These are phyloP conservation scores for Drosophila tsacasi DNA, from an alignment of 1,140 invertebrate genomes.

Conservation along the genomic window DNA sequence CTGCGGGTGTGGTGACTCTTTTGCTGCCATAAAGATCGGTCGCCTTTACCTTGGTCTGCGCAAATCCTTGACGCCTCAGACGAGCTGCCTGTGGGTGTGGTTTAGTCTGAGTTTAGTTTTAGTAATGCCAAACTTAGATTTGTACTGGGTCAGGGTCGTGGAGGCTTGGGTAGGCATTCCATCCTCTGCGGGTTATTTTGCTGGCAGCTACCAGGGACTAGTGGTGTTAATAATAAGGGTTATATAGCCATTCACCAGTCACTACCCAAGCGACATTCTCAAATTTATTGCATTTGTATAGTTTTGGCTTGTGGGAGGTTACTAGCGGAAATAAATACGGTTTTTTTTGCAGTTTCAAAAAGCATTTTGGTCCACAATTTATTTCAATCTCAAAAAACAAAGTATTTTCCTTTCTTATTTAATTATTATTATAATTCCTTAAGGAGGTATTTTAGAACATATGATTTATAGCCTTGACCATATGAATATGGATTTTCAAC, in stretches of 20 bases:
- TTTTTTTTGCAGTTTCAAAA: neutral
- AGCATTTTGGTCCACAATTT: too few species aligned
- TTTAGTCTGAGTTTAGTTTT: slow-evolving; percentile 71
- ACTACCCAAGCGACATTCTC: slow-evolving; percentile 16
- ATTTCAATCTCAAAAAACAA: neutral
- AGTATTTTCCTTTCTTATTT: neutral
- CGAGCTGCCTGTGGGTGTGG: slow-evolving; percentile 74
- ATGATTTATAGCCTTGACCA: too few species aligned
- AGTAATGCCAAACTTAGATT: slow-evolving; percentile 58
- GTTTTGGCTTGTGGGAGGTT: neutral
- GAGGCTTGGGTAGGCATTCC: slow-evolving; percentile 12
- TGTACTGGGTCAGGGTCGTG: slow-evolving; percentile 27
- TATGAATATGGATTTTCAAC: too few species aligned
- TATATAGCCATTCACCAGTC: neutral
- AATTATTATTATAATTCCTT: neutral
- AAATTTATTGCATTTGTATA: neutral
- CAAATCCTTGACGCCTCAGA: slow-evolving; percentile 80
- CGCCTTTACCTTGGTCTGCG: slow-evolving; percentile 71
- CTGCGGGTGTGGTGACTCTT: slow-evolving; percentile 2
- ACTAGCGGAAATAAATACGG: neutral
- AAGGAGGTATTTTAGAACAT: too few species aligned
- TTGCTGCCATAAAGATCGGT: slow-evolving; percentile 11
- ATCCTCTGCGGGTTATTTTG: slow-evolving; percentile 4
- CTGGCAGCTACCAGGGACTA: slow-evolving; percentile 8
- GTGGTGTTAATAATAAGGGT: slow-evolving; percentile 4